Base-by-base conservation (phyloP, 2,888 invertebrate genomes). In the Ophioninae sp. region DNA sequence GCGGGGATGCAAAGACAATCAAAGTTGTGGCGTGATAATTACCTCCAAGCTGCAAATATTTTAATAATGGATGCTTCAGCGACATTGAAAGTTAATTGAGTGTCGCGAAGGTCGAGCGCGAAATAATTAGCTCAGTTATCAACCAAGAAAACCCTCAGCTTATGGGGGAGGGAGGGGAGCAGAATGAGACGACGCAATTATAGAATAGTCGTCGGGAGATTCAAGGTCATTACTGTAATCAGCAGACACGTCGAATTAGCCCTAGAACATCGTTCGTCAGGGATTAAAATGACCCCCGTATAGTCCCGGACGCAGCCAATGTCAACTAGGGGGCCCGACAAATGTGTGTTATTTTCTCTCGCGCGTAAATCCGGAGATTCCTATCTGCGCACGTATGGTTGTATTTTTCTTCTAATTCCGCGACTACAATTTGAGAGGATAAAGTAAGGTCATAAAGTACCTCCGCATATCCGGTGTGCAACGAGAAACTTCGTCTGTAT, bases 181-280 rank as follows among this genome's bases (percentile, higher is more conserved):
- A 37, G 59, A 61, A 58, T 6, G 39, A 7, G 30, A 59, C 41
- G 9, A 41, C 37, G 44, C 58, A 76, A 76, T 63, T 39, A 63
- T 44, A 76, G 58, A 65, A 76, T 72, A 9, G 65, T 41, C 41
- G 71, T 44, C 59, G 67, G 37, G 72, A 58, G 65, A 20, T 51
- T 23, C 72, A 71, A 81, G 72, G 76, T 67, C 73, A 68, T 65
- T 75, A 81, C 65, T 51, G 72, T 72, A 77, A 81, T 77, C 76
- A 61, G 51, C 71, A 17, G 17, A 13, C 51, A 5, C 51, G 13
- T 51, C 17, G 51, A 51, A 17, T 51, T 51, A 51, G 0, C 51
- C 51, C 51, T 51, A 51, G 51, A 13, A 51, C 13, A 51, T 51
- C 51, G 51, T 51, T 51, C 51, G 51, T 51, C 51, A 10, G 51